These are phyloP conservation scores for Nomada ruficornis DNA, from an alignment of 2,888 invertebrate species.

Conservation along the genomic window DNA sequence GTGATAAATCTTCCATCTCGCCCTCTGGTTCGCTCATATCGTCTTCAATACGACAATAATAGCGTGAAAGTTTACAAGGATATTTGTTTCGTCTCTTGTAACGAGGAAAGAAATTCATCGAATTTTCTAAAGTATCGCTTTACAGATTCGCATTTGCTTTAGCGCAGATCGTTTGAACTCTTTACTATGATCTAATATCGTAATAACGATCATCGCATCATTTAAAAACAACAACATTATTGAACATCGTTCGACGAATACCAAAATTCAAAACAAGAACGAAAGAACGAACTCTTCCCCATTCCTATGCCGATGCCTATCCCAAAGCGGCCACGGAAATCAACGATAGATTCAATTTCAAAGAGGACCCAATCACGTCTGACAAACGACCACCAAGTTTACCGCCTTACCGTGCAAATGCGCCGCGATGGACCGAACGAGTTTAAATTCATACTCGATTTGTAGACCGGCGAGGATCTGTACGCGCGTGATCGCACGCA, in stretches of 20 bases:
- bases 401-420: conserved; percentile 14
- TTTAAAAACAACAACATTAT: too few relatives aligned
- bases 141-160: not conserved
- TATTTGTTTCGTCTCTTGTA: conserved; percentile 18
- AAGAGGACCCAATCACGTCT: not conserved
- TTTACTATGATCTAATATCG: too few relatives aligned
- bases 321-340: not conserved
- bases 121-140: conserved; percentile 3
- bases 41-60: conserved; percentile 7
- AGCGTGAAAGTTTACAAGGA: conserved; percentile 16
- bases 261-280: too few relatives aligned
- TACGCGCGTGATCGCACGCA: not conserved
- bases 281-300: not conserved
- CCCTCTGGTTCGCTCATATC: not conserved
- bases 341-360: not conserved
- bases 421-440: conserved; percentile 7
- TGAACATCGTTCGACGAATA: too few relatives aligned
- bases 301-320: not conserved
- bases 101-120: conserved; percentile 45
- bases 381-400: conserved; percentile 3
- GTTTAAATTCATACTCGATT: conserved; percentile 38
- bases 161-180: not conserved
- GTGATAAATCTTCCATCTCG: conserved; percentile 56
- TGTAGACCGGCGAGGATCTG: conserved; percentile 5
- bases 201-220: too few relatives aligned